A percentile compares a stretch with the other conserved stretches of the same genome.
Conservation (phyloP, 1,140 invertebrate species). For the Nomia melanderi region DNA sequence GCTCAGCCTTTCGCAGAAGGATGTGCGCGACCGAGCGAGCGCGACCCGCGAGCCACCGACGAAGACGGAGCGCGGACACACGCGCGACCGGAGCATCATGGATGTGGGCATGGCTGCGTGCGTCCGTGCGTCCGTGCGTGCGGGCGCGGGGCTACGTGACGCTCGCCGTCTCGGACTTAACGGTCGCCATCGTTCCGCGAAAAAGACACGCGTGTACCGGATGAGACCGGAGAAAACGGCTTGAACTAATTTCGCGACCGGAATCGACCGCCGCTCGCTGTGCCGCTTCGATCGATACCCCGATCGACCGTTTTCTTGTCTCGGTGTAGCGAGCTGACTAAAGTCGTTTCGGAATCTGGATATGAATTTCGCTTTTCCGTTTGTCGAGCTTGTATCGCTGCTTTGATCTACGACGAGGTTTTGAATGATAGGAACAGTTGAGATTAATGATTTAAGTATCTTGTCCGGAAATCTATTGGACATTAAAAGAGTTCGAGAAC, state of each 20-base stretch:
- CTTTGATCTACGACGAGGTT: no score
- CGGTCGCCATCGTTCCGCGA: slow-evolving; percentile 58
- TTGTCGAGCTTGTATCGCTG: no score
- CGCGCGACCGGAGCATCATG: slow-evolving; percentile 12
- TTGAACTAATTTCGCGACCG: slow-evolving; percentile 32
- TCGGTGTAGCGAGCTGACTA: no score
- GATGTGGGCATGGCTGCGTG: not conserved
- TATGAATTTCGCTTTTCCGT: no score
- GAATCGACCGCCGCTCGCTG: no score
- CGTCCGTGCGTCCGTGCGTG: not conserved
- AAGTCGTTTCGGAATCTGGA: no score
- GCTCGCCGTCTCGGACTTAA: slow-evolving; percentile 50
- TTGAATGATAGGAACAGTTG: no score
- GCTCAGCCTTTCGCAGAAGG: slow-evolving; percentile 63
- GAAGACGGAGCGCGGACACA: not conserved
- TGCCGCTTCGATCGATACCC: no score
- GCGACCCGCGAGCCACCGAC: not conserved
- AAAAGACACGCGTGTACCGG: slow-evolving; percentile 31
- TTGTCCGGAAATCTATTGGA: no score
- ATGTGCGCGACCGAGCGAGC: slow-evolving; percentile 19
- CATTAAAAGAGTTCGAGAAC: no score
- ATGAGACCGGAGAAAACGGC: slow-evolving; percentile 38
- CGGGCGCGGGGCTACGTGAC: slow-evolving; percentile 25
- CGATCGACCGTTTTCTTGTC: no score
- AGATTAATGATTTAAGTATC: no score